phyloP scores from a whole-genome alignment of 1,140 invertebrate species.

The Aphelenchoides avenae region DNA sequence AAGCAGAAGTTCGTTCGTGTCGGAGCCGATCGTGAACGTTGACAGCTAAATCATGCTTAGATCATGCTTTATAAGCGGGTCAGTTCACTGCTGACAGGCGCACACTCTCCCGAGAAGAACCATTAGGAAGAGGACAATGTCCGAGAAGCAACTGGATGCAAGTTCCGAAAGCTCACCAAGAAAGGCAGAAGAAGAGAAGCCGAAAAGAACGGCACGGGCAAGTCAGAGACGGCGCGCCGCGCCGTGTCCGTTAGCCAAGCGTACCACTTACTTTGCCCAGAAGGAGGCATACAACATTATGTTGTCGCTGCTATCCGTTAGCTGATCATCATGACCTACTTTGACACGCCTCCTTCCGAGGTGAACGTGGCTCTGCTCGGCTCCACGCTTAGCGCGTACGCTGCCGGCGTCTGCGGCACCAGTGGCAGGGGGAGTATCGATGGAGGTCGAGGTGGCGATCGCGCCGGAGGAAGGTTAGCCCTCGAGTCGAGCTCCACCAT shows the following conservation, averaged over 20 bases:
- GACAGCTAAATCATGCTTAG: not conserved
- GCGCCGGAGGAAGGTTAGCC: conserved; percentile 22
- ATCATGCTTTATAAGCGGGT: no score
- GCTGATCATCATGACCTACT: conserved; percentile 12
- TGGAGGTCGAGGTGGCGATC: conserved; percentile 12
- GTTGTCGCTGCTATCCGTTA: not conserved
- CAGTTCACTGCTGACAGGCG: no score
- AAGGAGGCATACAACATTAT: no score
- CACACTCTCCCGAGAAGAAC: no score
- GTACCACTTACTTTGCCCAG: no score
- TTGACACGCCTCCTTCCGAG: conserved; percentile 24
- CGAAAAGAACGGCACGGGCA: not conserved
- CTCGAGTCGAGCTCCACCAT: no score
- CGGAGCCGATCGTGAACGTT: not conserved
- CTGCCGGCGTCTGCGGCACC: conserved; percentile 28
- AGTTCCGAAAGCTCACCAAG: not conserved
- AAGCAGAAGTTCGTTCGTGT: conserved; percentile 7
- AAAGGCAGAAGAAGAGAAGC: not conserved
- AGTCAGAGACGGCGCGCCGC: no score
- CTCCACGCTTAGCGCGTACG: conserved; percentile 32
- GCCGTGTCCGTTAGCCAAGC: no score
- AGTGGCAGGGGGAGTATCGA: conserved; percentile 14
- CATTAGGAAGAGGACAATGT: not conserved
- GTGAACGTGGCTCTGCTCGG: conserved; percentile 29
- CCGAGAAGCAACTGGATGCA: not conserved